Evolutionary conservation across 2,797 vertebrate genomes (phyloP), one percentile per base, ranked within the genome.

Genomic region (Sibirionetta formosa): DNA sequence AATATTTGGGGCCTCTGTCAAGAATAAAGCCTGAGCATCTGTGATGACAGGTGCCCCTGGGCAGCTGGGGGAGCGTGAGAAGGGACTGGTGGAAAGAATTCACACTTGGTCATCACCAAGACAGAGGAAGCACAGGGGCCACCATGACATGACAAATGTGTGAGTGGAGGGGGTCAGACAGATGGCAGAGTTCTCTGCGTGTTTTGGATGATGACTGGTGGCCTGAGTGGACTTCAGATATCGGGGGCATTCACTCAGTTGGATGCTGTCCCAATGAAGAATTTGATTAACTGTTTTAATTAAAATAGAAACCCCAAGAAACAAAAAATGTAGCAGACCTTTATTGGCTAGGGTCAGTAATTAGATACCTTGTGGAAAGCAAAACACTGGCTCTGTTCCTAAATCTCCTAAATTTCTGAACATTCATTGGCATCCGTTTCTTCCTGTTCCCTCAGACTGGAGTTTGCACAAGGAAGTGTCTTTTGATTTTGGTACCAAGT

Each of bases 111-210:
- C 11, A n/a, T 80, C 88, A n/a, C 73, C 56, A 72, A 63, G 68
- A 0, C 0, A 77, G 27, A 33, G 16, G 18, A 75, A 73, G 29
- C 48, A 53, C 35, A 78, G 50, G 36, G 35, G 13, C 46, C n/a
- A 56, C 29, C 7, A 14, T 0, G 2, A 6, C 0, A 0, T 82
- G 68, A 92, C 22, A 44, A 22, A 38, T 0, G 0, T 9, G 8
- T 44, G 19, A 48, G 53, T 33, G 14, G 44, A 44, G 1, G 1
- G 15, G 29, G n/a, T 64, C 33, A 58, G 66, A 68, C 69, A 94
- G 79, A 33, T 89, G 84, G 42, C 38, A 82, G 61, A 91, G 40
- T 31, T 31, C n/a, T 40, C 18, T 29, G 24, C 24, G 3, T 77
- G 8, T 33, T 44, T 48, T 22, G n/a, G 27, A 24, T 78, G 65